These are phyloP conservation scores for Lepus americanus DNA, from an alignment of 2,113 vertebrate species.

Conservation along the genomic window DNA sequence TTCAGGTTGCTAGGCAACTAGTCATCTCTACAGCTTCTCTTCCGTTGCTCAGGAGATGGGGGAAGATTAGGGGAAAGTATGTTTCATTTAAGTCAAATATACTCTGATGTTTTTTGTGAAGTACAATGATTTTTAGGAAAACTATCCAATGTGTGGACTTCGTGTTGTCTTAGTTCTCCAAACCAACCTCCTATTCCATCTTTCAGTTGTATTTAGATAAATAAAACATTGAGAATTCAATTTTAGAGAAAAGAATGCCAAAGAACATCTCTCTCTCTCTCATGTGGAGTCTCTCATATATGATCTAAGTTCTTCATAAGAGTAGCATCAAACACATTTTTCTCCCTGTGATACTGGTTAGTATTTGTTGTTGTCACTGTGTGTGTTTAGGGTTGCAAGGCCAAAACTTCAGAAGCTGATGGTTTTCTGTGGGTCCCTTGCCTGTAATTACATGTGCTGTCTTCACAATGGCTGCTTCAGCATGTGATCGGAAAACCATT, in stretches of 20 bases:
- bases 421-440: neutral
- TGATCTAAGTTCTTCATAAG: slow-evolving; percentile 22
- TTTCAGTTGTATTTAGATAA: neutral
- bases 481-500: slow-evolving; percentile 29
- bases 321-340: slow-evolving; percentile 16
- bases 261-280: neutral
- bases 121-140: slow-evolving; percentile 34
- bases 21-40: neutral
- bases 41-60: neutral
- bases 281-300: slow-evolving; percentile 2
- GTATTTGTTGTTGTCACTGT: neutral
- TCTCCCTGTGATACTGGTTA: neutral
- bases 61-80: slow-evolving; percentile 9
- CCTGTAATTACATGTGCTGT: neutral
- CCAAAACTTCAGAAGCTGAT: neutral
- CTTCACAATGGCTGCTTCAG: slow-evolving; percentile 2
- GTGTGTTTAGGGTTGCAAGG: neutral
- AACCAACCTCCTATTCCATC: neutral
- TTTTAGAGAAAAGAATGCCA: slow-evolving; percentile 34
- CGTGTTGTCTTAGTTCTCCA: slow-evolving; percentile 46
- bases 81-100: neutral
- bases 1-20: slow-evolving; percentile 74
- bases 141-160: neutral
- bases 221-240: slow-evolving; percentile 53
- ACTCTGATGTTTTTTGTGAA: neutral